These are phyloP conservation scores for Pachymerium ferrugineum DNA, from an alignment of 2,888 invertebrate genomes.

Conservation along the genomic window DNA sequence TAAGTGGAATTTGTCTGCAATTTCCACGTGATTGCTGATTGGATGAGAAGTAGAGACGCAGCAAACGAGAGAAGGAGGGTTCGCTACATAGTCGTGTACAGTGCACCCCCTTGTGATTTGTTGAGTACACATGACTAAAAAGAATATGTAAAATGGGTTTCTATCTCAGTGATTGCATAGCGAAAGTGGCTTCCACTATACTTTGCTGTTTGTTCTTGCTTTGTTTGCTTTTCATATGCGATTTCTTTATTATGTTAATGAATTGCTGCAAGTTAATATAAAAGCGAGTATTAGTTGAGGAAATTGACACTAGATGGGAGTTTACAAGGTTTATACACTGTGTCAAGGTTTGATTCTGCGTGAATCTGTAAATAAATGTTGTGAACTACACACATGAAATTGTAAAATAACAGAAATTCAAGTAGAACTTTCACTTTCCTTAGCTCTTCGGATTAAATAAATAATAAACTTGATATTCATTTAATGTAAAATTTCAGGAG, in stretches of 20 bases:
- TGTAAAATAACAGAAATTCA: no score
- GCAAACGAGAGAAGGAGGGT: no score
- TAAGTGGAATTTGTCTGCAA: no score
- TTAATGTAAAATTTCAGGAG: no score
- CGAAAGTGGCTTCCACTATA: not conserved
- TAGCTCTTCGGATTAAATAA: no score
- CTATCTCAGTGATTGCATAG: constrained; percentile 3
- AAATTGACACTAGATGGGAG: no score
- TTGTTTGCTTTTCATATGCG: constrained; percentile 2
- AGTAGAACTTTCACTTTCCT: no score
- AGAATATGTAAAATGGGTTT: constrained; percentile 18
- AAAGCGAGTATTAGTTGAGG: not conserved
- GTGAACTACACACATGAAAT: no score
- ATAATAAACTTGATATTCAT: no score
- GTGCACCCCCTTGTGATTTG: not conserved
- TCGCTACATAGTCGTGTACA: not conserved
- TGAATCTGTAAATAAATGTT: no score
- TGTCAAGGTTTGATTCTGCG: no score
- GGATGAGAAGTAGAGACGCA: not conserved
- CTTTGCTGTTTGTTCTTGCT: constrained; percentile 1
- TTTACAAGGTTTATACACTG: no score
- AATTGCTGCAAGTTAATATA: not conserved
- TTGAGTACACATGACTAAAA: not conserved
- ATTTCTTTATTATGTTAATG: not conserved
- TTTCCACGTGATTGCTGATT: constrained; percentile 5